Evolutionary conservation across 2,797 vertebrate species (phyloP), one percentile per base, ranked within the genome.

Genomic region (Schizopygopsis malacanthus): DNA sequence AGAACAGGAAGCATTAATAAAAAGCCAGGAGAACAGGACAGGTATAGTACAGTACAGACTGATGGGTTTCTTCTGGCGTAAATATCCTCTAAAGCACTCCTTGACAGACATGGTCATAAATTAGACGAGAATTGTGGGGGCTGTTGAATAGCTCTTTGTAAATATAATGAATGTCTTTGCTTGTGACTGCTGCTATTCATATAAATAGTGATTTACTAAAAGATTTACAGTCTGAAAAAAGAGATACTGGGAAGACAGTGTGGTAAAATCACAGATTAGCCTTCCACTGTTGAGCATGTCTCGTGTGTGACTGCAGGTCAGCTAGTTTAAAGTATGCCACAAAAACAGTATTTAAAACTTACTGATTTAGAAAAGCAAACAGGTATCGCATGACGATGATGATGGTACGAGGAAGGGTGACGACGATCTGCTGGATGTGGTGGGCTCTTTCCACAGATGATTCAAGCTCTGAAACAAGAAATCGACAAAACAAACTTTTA

Each of bases 341-440:
- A 54, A 56, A 13, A 69, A 79, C 63, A 85, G 6, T 45, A 67
- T 9, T 54, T 1, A 4, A 56, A 50, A 96, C 98, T 97, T 92
- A 99, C 98, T 99, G 98, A 87, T 99, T 99, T 73, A 99, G 96
- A 93, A 99, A 99, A 39, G 98, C 97, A 90, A 99, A 99, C 89
- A 99, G 96, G 85, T 99, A 99, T 98, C 98, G 96, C 97, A 99
- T 98, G 94, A 99, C 97, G 63, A 99, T 95, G 79, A 99, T 96
- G 93, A 98, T 95, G 52, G 96, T 95, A 15, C 97, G 96, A 87
- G 96, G 96, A 87, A 99, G 95, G 47, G 97, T 97, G 91, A 97
- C 89, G 33, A 98, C 92, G 83, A 99, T 97, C 90, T 99, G 97
- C 88, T 98, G 97, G 88, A 99, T 95, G 92, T 97, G 97, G 90